Conservation (phyloP, 2,113 vertebrate species). For the Ageneiosus marmoratus region DNA sequence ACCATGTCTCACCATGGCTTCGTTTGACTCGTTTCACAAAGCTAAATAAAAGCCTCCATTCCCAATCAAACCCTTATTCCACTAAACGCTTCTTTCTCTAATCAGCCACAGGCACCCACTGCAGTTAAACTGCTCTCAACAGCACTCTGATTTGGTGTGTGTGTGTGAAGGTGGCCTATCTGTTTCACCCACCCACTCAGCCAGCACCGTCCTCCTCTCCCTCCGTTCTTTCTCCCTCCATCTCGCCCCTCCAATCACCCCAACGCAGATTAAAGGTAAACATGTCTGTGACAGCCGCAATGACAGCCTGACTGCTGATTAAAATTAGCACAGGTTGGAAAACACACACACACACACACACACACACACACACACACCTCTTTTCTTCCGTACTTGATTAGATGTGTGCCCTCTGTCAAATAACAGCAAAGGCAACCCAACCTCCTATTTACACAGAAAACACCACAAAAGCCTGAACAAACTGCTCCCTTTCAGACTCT, state of each 20-base stretch:
- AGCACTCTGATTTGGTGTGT: conserved; percentile 41
- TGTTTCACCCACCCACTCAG: conserved; percentile 13
- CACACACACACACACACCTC: conserved; percentile 34
- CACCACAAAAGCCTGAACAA: conserved; percentile 31
- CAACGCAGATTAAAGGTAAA: conserved; percentile 81
- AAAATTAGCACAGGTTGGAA: conserved; percentile 81
- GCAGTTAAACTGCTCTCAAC: conserved; percentile 36
- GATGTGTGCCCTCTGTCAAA: conserved; percentile 67
- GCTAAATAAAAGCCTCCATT: conserved; percentile 37
- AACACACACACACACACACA: conserved; percentile 54
- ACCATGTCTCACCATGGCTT: conserved; percentile 8
- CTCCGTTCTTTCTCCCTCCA: conserved; percentile 13
- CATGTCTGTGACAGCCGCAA: conserved; percentile 79
- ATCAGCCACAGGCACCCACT: conserved; percentile 20
- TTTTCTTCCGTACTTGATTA: conserved; percentile 62
- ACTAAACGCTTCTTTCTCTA: conserved; percentile 3
- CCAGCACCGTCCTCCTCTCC: conserved; percentile 27
- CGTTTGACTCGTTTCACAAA: conserved; percentile 36
- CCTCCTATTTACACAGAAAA: conserved; percentile 42
- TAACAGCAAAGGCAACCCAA: conserved; percentile 49
- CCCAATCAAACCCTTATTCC: conserved; percentile 34
- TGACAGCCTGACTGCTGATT: conserved; percentile 83
- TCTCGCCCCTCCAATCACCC: conserved; percentile 79
- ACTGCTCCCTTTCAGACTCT: not conserved
- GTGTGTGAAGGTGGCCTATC: conserved; percentile 36